Percentiles rank a stretch among this genome's conserved stretches.
Evolutionary conservation across 1,140 invertebrate species (phyloP).

Genomic region (Thaumetopoea pityocampa): DNA sequence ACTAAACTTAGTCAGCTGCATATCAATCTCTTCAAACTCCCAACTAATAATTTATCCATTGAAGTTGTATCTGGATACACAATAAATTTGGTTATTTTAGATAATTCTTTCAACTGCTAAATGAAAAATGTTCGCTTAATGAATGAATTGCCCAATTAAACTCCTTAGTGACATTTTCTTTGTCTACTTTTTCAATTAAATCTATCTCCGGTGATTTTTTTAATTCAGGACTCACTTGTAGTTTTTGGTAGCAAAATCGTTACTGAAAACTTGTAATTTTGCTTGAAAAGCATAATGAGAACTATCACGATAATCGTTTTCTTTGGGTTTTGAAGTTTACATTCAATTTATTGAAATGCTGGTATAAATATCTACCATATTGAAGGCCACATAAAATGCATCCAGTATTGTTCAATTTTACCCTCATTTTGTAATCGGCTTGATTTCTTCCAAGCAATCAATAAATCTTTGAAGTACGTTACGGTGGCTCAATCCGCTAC

Average conservation of each 20-base stretch:
- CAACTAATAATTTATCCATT: slow-evolving; percentile 20
- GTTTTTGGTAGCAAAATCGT: slow-evolving; percentile 23
- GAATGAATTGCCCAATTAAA: slow-evolving; percentile 32
- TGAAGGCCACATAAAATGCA: slow-evolving; percentile 35
- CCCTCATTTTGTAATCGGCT: slow-evolving; percentile 37
- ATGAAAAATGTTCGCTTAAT: slow-evolving; percentile 35
- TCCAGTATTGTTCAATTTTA: slow-evolving; percentile 28
- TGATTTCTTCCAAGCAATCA: slow-evolving; percentile 45
- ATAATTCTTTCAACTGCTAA: slow-evolving; percentile 34
- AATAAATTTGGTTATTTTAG: slow-evolving; percentile 24
- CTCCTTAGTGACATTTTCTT: slow-evolving; percentile 28
- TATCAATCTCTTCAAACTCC: slow-evolving; percentile 39
- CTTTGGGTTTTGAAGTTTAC: slow-evolving; percentile 27
- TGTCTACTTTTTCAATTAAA: slow-evolving; percentile 22
- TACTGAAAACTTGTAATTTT: slow-evolving; percentile 28
- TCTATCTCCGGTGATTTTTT: slow-evolving; percentile 20
- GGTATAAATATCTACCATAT: slow-evolving; percentile 36
- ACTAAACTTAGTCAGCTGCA: slow-evolving; percentile 34
- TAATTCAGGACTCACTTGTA: slow-evolving; percentile 25
- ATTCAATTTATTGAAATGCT: slow-evolving; percentile 33
- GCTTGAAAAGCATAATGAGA: slow-evolving; percentile 23
- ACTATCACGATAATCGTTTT: slow-evolving; percentile 28
- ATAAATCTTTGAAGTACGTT: slow-evolving; percentile 46
- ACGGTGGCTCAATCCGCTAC: slow-evolving; percentile 41
- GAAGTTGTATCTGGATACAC: slow-evolving; percentile 17